phyloP scores from a whole-genome alignment of 2,797 vertebrate genomes.

The Muraenolepis orangiensis region DNA sequence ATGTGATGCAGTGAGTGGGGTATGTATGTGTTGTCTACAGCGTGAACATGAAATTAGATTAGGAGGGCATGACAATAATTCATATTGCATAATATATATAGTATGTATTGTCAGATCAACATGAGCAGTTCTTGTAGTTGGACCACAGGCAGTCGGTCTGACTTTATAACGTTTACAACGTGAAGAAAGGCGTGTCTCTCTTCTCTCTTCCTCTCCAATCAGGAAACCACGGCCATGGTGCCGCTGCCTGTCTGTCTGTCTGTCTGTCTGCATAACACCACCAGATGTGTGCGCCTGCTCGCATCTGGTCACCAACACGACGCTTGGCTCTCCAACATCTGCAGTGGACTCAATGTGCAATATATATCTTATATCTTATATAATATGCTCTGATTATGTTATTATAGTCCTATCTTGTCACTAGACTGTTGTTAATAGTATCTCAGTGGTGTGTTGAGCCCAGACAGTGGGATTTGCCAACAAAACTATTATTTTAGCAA shows the following conservation, averaged over 20 bases:
- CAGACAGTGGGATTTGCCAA: too few relatives aligned
- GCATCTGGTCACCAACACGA: too few relatives aligned
- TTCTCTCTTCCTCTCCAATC: not conserved
- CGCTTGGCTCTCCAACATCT: too few relatives aligned
- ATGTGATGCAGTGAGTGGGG: not conserved
- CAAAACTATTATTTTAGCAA: too few relatives aligned
- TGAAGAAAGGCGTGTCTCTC: not conserved
- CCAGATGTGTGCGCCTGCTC: too few relatives aligned
- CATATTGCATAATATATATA: not conserved
- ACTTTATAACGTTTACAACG: not conserved
- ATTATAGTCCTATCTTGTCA: too few relatives aligned
- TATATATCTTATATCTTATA: too few relatives aligned
- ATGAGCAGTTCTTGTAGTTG: not conserved
- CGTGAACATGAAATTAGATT: not conserved
- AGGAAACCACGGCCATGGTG: constrained; percentile 40
- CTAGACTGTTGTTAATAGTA: too few relatives aligned
- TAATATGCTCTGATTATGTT: too few relatives aligned
- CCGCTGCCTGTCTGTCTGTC: constrained; percentile 27
- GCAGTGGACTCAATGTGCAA: too few relatives aligned
- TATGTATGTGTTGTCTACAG: not conserved
- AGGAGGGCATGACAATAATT: not conserved
- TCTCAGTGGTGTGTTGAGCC: too few relatives aligned
- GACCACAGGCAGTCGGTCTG: not conserved
- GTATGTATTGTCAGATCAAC: not conserved
- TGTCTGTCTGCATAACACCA: too few relatives aligned